Percentiles rank a stretch among this genome's conserved stretches.
Evolutionary conservation across 2,888 invertebrate genomes (phyloP).

Genomic region (Entomobrya proxima): DNA sequence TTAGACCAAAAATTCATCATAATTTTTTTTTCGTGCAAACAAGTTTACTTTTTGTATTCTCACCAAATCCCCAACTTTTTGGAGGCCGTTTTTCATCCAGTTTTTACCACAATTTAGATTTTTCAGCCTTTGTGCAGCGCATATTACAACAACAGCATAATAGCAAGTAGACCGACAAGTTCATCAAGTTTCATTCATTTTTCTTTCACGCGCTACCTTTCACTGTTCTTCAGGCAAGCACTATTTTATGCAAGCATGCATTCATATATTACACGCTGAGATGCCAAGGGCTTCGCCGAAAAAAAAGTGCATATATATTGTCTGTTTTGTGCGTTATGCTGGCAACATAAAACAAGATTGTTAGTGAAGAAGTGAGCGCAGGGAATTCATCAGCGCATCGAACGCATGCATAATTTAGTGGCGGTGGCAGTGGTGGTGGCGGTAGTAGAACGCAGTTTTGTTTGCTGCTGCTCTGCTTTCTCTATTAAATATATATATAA

Average conservation of each 20-base stretch:
- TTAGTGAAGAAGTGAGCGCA: constrained; percentile 44
- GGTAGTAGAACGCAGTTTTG: constrained; percentile 9
- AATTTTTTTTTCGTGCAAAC: too few relatives aligned
- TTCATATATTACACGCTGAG: background rate
- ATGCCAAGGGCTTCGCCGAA: background rate
- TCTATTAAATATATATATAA: background rate
- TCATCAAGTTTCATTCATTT: background rate
- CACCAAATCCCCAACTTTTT: too few relatives aligned
- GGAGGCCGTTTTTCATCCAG: too few relatives aligned
- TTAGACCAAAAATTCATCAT: too few relatives aligned
- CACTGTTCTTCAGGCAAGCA: background rate
- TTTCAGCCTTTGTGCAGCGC: too few relatives aligned
- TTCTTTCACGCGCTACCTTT: background rate
- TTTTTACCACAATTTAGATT: too few relatives aligned
- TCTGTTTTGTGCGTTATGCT: constrained; percentile 11
- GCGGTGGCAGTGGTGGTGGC: constrained; percentile 21
- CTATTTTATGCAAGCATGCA: constrained; percentile 24
- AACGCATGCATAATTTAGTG: constrained; percentile 68
- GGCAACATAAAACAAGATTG: constrained; percentile 1
- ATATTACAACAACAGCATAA: too few relatives aligned
- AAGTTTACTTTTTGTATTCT: too few relatives aligned
- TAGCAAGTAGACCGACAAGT: background rate
- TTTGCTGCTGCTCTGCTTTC: background rate
- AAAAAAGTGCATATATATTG: background rate
- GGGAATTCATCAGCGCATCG: constrained; percentile 69